Base-by-base conservation (phyloP, 2,797 vertebrate genomes). In the Knipowitschia caucasica region DNA sequence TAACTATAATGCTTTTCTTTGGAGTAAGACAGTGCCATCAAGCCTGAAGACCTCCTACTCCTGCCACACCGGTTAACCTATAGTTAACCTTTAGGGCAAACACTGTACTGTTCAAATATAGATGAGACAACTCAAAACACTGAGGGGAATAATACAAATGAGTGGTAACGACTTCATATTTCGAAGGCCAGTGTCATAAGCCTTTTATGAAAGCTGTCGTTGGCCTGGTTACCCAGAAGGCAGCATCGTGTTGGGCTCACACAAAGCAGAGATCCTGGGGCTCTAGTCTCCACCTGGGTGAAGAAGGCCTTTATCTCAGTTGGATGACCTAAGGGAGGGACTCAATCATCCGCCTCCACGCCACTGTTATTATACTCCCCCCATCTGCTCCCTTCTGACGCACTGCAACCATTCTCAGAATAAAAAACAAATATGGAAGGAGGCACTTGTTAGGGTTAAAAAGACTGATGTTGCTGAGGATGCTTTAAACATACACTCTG, bases 251-350 rank as follows among this genome's bases (percentile, higher is more conserved):
- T 59, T 71, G 57, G 68, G 52, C 53, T 60, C 51, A 56, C 45
- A 61, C 26, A 47, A 23, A 49, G 23, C 59, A 26, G 24, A 46
- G 43, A 58, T 69, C 53, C 20, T 55, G 25, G 1, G 12, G 66
- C 62, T 61, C 61, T 43, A 15, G 44, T 59, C 69, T 65, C 62
- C 63, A 81, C 64, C 76, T 73, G 75, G 66, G 69, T 63, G 55
- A 61, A 68, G 52, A 47, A 72, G 62, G 81, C 73, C 78, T 73
- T 76, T 58, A 76, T 76, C 67, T 78, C n/a, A 2, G 46, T 20
- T 2, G 64, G 64, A 74, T 38, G 53, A 72, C 71, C 69, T 62
- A 50, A 57, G 71, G 76, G 53, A 69, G 66, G 63, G 65, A 54
- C 64, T 70, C 35, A 31, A 73, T 46, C 61, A 52, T 61, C 53